phyloP scores from a whole-genome alignment of 2,888 invertebrate species.

The Serrognathus titanus region DNA sequence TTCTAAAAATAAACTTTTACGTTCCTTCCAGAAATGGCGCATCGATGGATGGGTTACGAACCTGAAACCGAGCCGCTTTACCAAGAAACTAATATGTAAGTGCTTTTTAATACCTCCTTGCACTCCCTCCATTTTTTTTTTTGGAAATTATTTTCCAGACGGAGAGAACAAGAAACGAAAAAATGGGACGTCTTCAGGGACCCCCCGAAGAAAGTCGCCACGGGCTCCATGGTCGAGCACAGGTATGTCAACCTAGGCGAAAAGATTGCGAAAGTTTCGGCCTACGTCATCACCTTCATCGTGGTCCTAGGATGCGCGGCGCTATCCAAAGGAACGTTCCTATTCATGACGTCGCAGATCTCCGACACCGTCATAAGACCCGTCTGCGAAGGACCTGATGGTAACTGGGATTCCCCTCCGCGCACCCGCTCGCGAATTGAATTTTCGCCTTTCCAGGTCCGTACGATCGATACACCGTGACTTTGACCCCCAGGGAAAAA shows the following conservation, averaged over 20 bases:
- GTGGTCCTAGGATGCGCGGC: constrained; percentile 66
- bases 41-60: no score
- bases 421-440: no score
- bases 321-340: constrained; percentile 67
- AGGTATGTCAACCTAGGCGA: constrained; percentile 61
- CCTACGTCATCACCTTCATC: constrained; percentile 65
- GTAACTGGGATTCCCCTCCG: constrained; percentile 49
- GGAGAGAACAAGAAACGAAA: constrained; percentile 46
- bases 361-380: background rate
- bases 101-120: no score
- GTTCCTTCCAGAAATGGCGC: no score
- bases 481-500: constrained; percentile 61
- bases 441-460: no score
- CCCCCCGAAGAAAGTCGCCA: constrained; percentile 63
- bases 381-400: constrained; percentile 48
- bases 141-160: constrained; percentile 1
- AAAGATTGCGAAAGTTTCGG: constrained; percentile 63
- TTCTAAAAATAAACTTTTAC: no score
- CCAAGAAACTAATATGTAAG: no score
- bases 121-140: background rate
- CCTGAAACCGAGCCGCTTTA: no score
- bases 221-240: constrained; percentile 64
- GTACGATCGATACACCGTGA: constrained; percentile 51
- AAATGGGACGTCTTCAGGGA: constrained; percentile 81
- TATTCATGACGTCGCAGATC: constrained; percentile 72